Conservation (phyloP, 2,888 invertebrate genomes). For the Lamellibrachia columna region DNA sequence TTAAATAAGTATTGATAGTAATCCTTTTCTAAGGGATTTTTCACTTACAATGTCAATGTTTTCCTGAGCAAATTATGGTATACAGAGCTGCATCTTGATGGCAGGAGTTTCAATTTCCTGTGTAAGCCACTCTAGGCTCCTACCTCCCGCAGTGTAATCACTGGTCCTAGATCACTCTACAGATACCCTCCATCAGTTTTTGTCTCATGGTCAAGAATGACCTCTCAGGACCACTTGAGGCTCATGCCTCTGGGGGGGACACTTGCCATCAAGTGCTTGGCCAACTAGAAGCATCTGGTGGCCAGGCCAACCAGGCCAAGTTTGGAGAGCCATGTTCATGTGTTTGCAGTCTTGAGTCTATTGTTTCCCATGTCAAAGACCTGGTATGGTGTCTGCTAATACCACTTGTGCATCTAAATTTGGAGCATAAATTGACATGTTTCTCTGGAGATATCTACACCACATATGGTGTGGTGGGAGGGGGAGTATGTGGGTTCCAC, state of each 20-base stretch:
- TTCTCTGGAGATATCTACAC: neutral
- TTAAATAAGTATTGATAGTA: too few relatives aligned
- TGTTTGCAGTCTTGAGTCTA: neutral
- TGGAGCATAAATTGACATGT: constrained; percentile 10
- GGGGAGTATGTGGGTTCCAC: neutral
- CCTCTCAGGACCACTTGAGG: neutral
- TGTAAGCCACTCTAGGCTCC: neutral
- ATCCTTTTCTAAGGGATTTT: neutral
- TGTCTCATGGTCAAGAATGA: neutral
- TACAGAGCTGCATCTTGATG: neutral
- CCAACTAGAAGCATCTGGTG: neutral
- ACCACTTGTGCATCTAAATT: neutral
- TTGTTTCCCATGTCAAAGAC: neutral
- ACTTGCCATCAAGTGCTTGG: neutral
- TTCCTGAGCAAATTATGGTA: neutral
- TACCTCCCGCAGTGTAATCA: neutral
- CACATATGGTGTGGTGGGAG: neutral
- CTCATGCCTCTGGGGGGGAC: neutral
- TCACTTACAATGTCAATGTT: neutral
- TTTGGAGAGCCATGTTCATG: neutral
- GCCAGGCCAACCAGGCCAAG: neutral
- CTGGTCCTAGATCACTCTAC: neutral
- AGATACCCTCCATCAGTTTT: neutral
- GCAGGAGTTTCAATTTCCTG: neutral
- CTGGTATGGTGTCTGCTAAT: neutral